Base-by-base conservation (phyloP, 1,140 invertebrate genomes). In the Bombus fervidus region DNA sequence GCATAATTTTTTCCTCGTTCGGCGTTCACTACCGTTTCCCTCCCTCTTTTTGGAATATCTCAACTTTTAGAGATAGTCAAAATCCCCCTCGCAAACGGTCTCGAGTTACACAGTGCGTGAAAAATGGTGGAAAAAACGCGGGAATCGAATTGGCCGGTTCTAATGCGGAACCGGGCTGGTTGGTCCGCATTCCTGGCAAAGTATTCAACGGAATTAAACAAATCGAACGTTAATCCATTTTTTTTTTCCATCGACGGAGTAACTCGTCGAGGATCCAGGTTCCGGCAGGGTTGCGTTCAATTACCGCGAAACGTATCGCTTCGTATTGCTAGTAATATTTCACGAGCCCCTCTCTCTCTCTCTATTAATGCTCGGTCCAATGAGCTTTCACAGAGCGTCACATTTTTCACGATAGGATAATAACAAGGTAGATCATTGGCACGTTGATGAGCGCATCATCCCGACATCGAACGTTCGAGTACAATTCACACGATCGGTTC, bases 401-500 rank as follows among this genome's bases (percentile, higher is more conserved):
- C 18, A 80, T 71, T 85, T 85, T 85, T 85, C 77, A 25, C 53
- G 59, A 62, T 39, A 18, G 47, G 39, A 57, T 62, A 62, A 80
- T 62, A 37, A 59, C 75, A 72, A 62, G 76, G 78, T 73, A 75
- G 71, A 88, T 85, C 62, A 79, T 43, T 25, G 71, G 37, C 75
- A 28, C 72, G 22, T 53, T 80, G 83, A 80, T 64, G 83, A 85
- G 68, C 83, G 64, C 57, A 62, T 85, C 47, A 25, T 37, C 41
- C 57, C n/a, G 25, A 5, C 22, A 8, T 34, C 72, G 25, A 47
- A 22, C 41, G 43, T 34, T 86, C 75, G 79, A 87, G 79, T 77
- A 71, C 43, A 86, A 83, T 86, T 71, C 75, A 72, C 81, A 47
- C 83, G 41, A 28, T 71, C 66, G 81, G 66, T 43, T 82, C 74